Evolutionary conservation across 2,888 invertebrate genomes (phyloP).

Genomic region (Melinaea marsaeus): DNA sequence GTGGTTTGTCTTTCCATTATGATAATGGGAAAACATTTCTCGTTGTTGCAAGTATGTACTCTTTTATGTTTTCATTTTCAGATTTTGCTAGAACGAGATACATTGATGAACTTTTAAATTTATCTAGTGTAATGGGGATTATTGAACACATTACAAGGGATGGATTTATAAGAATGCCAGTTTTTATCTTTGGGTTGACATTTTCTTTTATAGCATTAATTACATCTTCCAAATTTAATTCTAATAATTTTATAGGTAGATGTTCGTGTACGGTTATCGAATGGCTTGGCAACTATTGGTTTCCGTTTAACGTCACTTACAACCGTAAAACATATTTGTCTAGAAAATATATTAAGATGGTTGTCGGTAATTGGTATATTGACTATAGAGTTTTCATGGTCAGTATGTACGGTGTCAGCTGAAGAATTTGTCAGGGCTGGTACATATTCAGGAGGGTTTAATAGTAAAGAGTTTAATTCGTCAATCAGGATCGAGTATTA

Average conservation of each 20-base stretch:
- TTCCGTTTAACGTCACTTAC: neutral
- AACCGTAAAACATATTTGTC: neutral
- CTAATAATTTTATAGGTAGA: neutral
- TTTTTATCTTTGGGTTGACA: neutral
- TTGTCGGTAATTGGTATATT: neutral
- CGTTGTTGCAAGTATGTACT: neutral
- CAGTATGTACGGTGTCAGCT: no score
- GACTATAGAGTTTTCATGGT: no score
- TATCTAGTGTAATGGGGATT: neutral
- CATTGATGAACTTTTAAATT: neutral
- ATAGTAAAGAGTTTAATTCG: no score
- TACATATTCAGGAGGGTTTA: no score
- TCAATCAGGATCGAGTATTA: no score
- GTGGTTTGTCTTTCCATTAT: neutral
- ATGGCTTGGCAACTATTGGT: neutral
- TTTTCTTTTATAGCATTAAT: neutral
- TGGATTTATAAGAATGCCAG: no score
- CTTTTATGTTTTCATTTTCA: neutral
- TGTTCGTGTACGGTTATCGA: neutral
- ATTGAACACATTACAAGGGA: neutral
- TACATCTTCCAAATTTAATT: neutral
- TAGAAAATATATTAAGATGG: neutral
- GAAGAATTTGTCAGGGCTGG: no score
- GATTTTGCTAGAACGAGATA: neutral
- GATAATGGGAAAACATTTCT: neutral